phyloP scores from a whole-genome alignment of 2,888 invertebrate species.

The Ormyrus labotus region DNA sequence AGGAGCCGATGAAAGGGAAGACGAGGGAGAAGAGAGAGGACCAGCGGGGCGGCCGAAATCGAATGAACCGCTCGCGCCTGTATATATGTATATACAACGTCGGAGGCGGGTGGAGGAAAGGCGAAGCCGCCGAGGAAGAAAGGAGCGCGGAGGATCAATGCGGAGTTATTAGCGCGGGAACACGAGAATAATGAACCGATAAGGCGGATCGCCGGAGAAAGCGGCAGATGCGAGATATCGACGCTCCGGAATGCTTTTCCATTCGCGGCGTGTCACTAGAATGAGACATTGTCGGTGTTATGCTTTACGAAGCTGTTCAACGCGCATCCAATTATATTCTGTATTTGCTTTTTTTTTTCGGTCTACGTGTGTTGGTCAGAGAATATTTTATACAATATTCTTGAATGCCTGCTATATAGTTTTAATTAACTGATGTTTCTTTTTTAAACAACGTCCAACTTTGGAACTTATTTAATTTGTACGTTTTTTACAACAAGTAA shows the following conservation, averaged over 20 bases:
- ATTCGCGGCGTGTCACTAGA: no score
- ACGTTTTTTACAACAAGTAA: no score
- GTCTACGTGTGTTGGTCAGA: no score
- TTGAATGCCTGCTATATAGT: no score
- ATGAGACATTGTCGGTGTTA: not conserved
- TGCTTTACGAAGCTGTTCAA: not conserved
- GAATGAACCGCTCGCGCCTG: slow-evolving; percentile 2
- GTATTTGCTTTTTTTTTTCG: not conserved
- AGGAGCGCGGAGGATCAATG: slow-evolving; percentile 14
- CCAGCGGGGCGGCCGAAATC: slow-evolving; percentile 18
- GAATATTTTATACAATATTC: no score
- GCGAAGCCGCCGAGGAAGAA: not conserved
- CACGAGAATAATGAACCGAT: slow-evolving; percentile 61
- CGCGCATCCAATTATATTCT: no score
- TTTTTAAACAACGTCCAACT: no score
- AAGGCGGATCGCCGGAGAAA: not conserved
- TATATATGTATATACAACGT: not conserved
- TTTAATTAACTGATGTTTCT: no score
- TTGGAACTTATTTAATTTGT: no score
- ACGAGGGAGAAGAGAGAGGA: slow-evolving; percentile 1
- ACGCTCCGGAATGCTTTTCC: no score
- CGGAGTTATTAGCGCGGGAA: slow-evolving; percentile 37
- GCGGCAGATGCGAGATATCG: no score
- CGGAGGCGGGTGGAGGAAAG: slow-evolving; percentile 8
- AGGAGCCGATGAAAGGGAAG: slow-evolving; percentile 23